Base-by-base conservation (phyloP, 2,797 vertebrate genomes). In the Hippopotamyrus pictus region DNA sequence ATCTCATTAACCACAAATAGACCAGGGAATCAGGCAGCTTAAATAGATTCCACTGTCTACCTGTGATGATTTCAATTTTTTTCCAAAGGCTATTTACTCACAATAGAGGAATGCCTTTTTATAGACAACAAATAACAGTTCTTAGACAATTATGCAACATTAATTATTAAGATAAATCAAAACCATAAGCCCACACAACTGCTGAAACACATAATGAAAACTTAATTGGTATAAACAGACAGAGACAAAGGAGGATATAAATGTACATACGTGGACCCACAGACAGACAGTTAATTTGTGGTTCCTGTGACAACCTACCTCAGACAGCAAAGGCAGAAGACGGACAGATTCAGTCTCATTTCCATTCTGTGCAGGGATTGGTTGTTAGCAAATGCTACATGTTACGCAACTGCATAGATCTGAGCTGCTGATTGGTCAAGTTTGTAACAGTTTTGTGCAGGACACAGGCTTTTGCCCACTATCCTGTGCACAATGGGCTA, bases 331-430 rank as follows among this genome's bases (percentile, higher is more conserved):
- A 87, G 85, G 51, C 17, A 87, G 50, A 33, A 87, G 51, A 19
- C 29, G 85, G 53, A 87, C 25, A 29, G 85, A 87, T 57, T 87
- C 85, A 51, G 85, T 37, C 85, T 54, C 85, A 87, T 87, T 87
- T 57, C 53, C 51, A 25, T 33, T 87, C 85, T 87, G 85, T 87
- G 33, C 29, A n/a, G 53, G 51, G 85, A 87, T 54, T 17, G 53
- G 83, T 51, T 29, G 46, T 29, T 51, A 51, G 48, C 25, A 51
- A 84, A 86, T 53, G 83, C 11, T 86, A 25, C 46, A 86, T 22
- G 37, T 82, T 82, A 44, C 9, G 19, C 41, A 44, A 82, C 41
- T 82, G 37, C 17, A 82, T 82, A 46, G 41, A 82, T 82, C 17
- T 22, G 19, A 46, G 41, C 76, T 82, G 41, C 76, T 82, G 76